phyloP scores from a whole-genome alignment of 2,113 vertebrate genomes.

The Oryzias woworae region DNA sequence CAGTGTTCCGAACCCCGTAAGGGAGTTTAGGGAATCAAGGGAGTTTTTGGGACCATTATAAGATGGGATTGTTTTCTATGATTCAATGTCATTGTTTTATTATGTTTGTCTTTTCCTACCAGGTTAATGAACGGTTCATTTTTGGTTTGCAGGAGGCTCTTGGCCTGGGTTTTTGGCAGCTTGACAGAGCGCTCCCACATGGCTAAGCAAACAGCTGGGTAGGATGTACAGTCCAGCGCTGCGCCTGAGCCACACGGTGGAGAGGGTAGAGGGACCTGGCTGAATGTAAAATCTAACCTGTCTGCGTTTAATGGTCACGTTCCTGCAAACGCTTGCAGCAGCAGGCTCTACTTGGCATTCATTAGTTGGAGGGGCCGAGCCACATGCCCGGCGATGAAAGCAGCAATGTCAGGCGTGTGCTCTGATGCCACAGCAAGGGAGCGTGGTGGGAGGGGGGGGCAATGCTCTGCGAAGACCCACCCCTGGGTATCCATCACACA shows the following conservation, averaged over 20 bases:
- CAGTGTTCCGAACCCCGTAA: conserved; percentile 60
- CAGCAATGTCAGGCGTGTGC: conserved; percentile 52
- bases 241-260: conserved; percentile 11
- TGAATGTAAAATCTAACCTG: conserved; percentile 45
- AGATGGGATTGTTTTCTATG: neutral
- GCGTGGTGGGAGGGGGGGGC: conserved; percentile 12
- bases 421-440: conserved; percentile 58
- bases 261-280: conserved; percentile 15
- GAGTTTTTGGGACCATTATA: conserved; percentile 37
- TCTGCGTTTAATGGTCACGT: conserved; percentile 37
- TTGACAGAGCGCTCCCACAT: conserved; percentile 65
- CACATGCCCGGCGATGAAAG: conserved; percentile 64
- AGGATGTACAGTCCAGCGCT: conserved; percentile 42
- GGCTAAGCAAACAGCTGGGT: conserved; percentile 71
- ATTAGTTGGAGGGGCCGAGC: conserved; percentile 59
- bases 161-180: conserved; percentile 61
- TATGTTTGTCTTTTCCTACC: conserved; percentile 15
- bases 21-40: conserved; percentile 65
- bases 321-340: conserved; percentile 28
- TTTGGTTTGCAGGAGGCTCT: conserved; percentile 47
- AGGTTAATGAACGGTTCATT: conserved; percentile 57
- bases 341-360: conserved; percentile 49
- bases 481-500: conserved; percentile 78
- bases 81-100: neutral
- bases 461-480: conserved; percentile 64